phyloP scores from a whole-genome alignment of 2,888 invertebrate species.

The Craniophora ligustri region DNA sequence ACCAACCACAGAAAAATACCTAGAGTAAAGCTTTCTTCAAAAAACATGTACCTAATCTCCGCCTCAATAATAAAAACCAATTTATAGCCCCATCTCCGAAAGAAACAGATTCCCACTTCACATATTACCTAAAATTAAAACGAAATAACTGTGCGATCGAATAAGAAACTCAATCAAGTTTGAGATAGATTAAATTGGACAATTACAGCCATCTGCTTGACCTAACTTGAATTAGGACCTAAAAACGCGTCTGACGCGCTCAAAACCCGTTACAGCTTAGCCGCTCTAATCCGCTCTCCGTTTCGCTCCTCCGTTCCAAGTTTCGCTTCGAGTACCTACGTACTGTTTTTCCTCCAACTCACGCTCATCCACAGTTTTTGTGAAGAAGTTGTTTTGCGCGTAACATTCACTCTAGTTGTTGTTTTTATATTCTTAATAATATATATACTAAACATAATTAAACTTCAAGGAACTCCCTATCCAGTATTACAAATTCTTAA shows the following conservation, averaged over 20 bases:
- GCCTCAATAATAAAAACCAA: neutral
- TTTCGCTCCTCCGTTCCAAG: conserved; percentile 12
- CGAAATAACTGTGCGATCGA: neutral
- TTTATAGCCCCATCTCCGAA: neutral
- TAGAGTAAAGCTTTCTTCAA: too few species aligned
- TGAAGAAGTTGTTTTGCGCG: conserved; percentile 17
- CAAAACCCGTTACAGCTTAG: conserved; percentile 34
- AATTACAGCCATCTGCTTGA: conserved; percentile 18
- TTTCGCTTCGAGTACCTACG: conserved; percentile 20
- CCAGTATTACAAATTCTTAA: too few species aligned
- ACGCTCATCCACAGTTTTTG: conserved; percentile 2
- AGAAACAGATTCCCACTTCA: neutral
- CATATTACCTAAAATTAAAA: conserved; percentile 3
- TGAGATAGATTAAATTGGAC: conserved; percentile 9
- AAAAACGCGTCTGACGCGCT: conserved; percentile 25
- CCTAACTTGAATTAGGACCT: neutral
- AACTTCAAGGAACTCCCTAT: too few species aligned
- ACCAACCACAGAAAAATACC: too few species aligned
- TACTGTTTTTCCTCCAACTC: conserved; percentile 27
- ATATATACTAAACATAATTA: too few species aligned
- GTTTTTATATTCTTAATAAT: too few species aligned
- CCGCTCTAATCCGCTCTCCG: conserved; percentile 32
- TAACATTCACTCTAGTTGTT: too few species aligned
- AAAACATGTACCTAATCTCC: too few species aligned
- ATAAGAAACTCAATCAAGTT: conserved; percentile 20